phyloP scores from a whole-genome alignment of 2,797 vertebrate species.

The Macropus fuliginosus region DNA sequence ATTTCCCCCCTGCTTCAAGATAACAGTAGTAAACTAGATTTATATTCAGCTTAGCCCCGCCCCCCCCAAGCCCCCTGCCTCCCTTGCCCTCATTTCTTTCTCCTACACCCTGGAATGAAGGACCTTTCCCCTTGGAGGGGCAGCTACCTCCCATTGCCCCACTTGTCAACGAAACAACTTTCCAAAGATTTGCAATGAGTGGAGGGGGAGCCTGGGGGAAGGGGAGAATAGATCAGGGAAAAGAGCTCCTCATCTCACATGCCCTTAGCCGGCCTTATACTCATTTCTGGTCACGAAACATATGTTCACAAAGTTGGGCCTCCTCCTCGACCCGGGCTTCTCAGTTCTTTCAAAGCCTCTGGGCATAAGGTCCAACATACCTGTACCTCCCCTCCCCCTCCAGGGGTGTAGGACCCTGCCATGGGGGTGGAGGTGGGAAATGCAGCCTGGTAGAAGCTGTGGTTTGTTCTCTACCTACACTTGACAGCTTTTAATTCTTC shows the following conservation, averaged over 20 bases:
- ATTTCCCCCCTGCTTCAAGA: not conserved
- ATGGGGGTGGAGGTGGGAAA: not conserved
- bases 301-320: conserved; percentile 32
- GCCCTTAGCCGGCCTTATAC: not conserved
- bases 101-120: not conserved
- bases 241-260: not conserved
- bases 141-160: not conserved
- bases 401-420: conserved; percentile 32
- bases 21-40: not conserved
- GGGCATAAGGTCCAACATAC: conserved; percentile 28
- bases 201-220: not conserved
- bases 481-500: not conserved
- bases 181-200: not conserved
- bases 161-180: not conserved
- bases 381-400: not conserved
- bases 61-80: not conserved
- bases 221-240: not conserved
- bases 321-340: not conserved
- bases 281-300: conserved; percentile 10
- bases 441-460: not conserved
- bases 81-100: not conserved
- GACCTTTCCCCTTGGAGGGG: not conserved
- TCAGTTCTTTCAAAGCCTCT: conserved; percentile 9
- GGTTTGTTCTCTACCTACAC: not conserved
- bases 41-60: not conserved